A percentile compares a stretch with the other conserved stretches of the same genome.
Evolutionary conservation across 2,113 vertebrate genomes (phyloP).

Genomic region (Onychorhynchus coronatus): DNA sequence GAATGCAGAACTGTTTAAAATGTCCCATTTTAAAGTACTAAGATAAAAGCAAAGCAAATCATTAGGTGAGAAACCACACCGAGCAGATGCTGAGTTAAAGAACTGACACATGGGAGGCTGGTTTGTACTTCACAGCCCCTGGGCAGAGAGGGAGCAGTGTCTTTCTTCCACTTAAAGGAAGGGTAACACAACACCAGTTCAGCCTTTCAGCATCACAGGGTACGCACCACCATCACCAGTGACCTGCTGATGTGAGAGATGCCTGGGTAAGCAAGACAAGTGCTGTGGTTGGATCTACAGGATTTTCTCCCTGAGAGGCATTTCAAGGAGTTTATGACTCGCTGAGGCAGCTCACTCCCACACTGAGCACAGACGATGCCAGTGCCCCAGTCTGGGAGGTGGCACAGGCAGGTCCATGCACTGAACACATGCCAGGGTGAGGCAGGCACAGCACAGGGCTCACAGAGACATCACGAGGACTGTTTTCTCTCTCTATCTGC

Average conservation of each 20-base stretch:
- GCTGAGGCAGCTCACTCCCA: neutral
- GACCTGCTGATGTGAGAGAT: neutral
- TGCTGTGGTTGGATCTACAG: neutral
- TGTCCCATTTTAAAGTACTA: neutral
- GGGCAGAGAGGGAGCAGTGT: neutral
- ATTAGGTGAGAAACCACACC: neutral
- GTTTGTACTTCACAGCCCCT: neutral
- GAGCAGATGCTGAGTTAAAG: neutral
- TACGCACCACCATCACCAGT: neutral
- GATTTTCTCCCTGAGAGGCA: neutral
- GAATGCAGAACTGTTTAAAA: neutral
- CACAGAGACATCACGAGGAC: accelerated
- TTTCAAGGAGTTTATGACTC: neutral
- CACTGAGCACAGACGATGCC: accelerated
- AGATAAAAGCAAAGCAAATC: neutral
- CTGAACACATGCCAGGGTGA: neutral
- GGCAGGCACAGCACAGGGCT: accelerated
- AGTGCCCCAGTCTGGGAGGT: neutral
- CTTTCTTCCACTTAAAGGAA: neutral
- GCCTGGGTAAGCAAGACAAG: neutral
- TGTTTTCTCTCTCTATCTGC: neutral
- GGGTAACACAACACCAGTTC: neutral
- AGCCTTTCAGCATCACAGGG: neutral
- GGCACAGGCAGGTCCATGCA: neutral
- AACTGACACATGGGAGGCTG: accelerated